Evolutionary conservation across 2,797 vertebrate genomes (phyloP).

Genomic region (Molossus molossus): DNA sequence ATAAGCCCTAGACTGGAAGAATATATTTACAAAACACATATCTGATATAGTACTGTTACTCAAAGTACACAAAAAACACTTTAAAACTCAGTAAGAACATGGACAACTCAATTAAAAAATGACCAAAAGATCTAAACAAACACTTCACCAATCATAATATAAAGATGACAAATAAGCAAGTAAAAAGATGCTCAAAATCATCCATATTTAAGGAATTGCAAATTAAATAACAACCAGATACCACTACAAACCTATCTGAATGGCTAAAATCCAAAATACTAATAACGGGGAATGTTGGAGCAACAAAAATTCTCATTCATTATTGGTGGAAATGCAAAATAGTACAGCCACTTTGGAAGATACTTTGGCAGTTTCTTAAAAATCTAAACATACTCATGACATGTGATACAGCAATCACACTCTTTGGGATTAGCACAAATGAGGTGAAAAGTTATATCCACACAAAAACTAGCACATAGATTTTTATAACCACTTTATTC

Average conservation of each 20-base stretch:
- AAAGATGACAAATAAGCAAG: slow-evolving; percentile 72
- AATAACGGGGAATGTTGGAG: slow-evolving; percentile 63
- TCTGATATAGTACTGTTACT: neutral
- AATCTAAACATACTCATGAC: neutral
- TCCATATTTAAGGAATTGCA: slow-evolving; percentile 1
- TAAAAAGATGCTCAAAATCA: slow-evolving; percentile 54
- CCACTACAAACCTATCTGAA: neutral
- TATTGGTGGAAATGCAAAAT: neutral
- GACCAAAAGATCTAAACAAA: neutral
- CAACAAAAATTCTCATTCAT: slow-evolving; percentile 50
- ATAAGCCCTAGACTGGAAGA: neutral
- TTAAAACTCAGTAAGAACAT: slow-evolving; percentile 53
- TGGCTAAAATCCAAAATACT: slow-evolving; percentile 15
- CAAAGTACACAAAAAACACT: neutral
- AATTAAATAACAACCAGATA: slow-evolving; percentile 69
- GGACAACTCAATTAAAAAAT: neutral
- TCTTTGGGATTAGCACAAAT: neutral
- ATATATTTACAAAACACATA: neutral
- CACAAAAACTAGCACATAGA: neutral
- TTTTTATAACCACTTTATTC: slow-evolving; percentile 31
- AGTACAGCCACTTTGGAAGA: neutral
- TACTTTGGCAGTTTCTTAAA: neutral
- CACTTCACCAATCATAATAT: neutral
- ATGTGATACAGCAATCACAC: neutral
- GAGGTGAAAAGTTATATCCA: neutral